Evolutionary conservation across 2,113 vertebrate species (phyloP), one percentile per base, ranked within the genome.

Genomic region (Saiga tatarica): DNA sequence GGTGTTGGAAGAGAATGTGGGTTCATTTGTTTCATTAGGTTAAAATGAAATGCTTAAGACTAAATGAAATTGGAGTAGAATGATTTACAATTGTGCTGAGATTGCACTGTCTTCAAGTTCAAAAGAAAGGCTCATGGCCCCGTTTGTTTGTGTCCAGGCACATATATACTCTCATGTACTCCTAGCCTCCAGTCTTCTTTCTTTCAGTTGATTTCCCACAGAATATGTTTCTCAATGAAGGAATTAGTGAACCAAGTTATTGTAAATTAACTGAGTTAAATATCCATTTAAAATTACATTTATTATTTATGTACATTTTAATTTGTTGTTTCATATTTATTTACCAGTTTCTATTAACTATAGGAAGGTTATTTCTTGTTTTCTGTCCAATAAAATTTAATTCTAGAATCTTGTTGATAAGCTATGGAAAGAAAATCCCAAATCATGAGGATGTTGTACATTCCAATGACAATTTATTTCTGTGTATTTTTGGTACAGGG

Each of bases 401-500:
- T 90, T 95, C 16, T 84, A 92, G 64, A 95, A 92, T 64, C 8
- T 50, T 93, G 2, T 95, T 89, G 78, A 64, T 45, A 91, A 89
- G 33, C 45, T 53, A 6, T 82, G 45, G 50, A 85, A 96, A 88
- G 74, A 93, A 79, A 97, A 76, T 47, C 42, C 64, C 28, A 96
- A 87, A 90, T 97, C 82, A 57, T 4, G 12, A 84, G 45, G 64
- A 91, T 85, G 94, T 36, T 83, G 55, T 78, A 87, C 50, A 59
- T 94, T 91, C 82, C 64, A 85, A 57, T 74, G 83, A 23, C 25
- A 45, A 64, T 90, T 89, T 89, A 83, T 94, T 94, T 89, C 57
- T 93, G 45, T 96, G 92, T 98, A 93, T 97, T 97, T 97, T 85
- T 91, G 86, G 76, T 87, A 8, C 89, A 84, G 82, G n/a, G 59